Conservation (phyloP, 2,113 vertebrate genomes). For the Dicaeum eximium region DNA sequence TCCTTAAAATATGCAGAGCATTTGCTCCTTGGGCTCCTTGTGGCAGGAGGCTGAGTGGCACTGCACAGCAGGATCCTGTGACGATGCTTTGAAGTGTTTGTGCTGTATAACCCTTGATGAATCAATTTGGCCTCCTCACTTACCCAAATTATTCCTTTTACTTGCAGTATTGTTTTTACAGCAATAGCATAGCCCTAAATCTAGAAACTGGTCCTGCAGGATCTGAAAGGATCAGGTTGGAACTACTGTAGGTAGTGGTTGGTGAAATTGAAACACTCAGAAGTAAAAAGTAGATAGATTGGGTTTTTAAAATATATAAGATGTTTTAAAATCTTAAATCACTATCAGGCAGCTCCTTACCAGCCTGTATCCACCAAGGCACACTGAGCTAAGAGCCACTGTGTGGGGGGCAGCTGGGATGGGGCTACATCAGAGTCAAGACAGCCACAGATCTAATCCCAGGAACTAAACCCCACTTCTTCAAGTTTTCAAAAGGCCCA, state of each 20-base stretch:
- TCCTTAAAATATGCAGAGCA: background rate
- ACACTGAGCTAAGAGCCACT: background rate
- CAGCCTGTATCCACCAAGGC: accelerated
- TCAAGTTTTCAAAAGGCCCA: background rate
- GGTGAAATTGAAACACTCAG: background rate
- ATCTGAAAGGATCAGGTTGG: background rate
- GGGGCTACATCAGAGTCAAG: background rate
- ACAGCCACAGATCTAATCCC: background rate
- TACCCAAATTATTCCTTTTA: background rate
- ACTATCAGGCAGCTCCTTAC: background rate
- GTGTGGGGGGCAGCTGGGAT: background rate
- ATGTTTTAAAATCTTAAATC: background rate
- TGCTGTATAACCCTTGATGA: background rate
- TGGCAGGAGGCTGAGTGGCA: background rate
- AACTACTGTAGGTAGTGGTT: background rate
- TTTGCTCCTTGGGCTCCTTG: background rate
- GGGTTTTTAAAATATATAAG: background rate
- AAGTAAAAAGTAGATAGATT: background rate
- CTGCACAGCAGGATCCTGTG: background rate
- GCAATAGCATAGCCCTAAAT: background rate
- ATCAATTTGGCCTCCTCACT: background rate
- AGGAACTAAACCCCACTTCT: background rate
- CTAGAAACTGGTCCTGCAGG: background rate
- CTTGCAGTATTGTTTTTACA: background rate
- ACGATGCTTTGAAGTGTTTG: background rate